These are phyloP conservation scores for Drosophila setosimentum DNA, from an alignment of 2,888 invertebrate genomes.

Conservation along the genomic window DNA sequence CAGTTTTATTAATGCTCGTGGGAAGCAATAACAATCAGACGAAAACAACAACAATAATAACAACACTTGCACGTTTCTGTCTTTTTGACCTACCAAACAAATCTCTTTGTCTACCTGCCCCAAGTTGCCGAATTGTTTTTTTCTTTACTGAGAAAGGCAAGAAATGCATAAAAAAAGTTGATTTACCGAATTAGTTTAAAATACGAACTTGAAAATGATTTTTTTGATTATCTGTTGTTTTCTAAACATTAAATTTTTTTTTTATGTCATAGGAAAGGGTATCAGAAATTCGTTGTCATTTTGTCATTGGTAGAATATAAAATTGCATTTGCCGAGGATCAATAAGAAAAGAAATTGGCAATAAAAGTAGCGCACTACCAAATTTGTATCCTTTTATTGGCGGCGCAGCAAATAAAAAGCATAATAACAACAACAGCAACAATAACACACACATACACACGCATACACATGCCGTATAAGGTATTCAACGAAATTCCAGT, in stretches of 20 bases:
- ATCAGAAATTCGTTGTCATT: conserved; percentile 22
- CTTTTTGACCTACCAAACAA: conserved; percentile 54
- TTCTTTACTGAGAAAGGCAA: background rate
- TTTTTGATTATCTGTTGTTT: background rate
- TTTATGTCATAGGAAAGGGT: background rate
- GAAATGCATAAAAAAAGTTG: conserved; percentile 14
- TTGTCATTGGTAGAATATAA: conserved; percentile 24
- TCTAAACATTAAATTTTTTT: background rate
- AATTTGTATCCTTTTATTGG: conserved; percentile 54
- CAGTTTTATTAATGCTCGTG: conserved; percentile 85
- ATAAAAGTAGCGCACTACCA: conserved; percentile 33
- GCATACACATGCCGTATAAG: conserved; percentile 47
- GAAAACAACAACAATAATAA: conserved; percentile 33
- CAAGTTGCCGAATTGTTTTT: conserved; percentile 24
- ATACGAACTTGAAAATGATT: background rate
- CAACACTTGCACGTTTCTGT: conserved; percentile 45
- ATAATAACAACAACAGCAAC: conserved; percentile 18
- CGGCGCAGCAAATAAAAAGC: conserved; percentile 26
- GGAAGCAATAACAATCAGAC: conserved; percentile 70
- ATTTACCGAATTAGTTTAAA: conserved; percentile 11
- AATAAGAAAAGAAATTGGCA: conserved; percentile 38
- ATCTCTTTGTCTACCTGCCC: conserved; percentile 50
- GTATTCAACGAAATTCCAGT: conserved; percentile 68
- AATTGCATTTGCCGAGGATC: conserved; percentile 21
- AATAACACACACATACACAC: background rate